A percentile compares a stretch with the other conserved stretches of the same genome.
Evolutionary conservation across 2,113 vertebrate species (phyloP).

Genomic region (Carettochelys insculpta): DNA sequence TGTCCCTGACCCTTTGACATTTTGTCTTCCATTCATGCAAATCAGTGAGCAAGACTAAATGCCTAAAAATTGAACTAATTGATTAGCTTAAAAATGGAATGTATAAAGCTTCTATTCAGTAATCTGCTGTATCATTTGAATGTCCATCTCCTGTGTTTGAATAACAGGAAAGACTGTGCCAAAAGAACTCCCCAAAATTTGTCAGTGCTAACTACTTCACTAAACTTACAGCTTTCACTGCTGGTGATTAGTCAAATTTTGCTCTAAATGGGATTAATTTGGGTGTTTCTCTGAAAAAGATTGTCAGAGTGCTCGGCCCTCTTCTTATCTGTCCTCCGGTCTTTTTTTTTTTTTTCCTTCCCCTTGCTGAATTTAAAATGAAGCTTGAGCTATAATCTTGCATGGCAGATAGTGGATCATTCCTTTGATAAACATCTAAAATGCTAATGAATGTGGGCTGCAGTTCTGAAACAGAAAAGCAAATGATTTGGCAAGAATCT

Average conservation of each 20-base stretch:
- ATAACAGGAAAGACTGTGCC: conserved; percentile 35
- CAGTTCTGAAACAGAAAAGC: conserved; percentile 77
- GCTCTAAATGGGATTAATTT: conserved; percentile 82
- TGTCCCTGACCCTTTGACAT: not conserved
- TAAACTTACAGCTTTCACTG: conserved; percentile 71
- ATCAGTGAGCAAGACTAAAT: conserved; percentile 52
- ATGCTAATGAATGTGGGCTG: conserved; percentile 81
- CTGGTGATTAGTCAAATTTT: conserved; percentile 80
- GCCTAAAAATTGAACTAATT: conserved; percentile 20
- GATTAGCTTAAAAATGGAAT: not conserved
- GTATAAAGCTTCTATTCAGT: not conserved
- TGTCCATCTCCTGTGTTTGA: conserved; percentile 16
- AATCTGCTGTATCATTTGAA: conserved; percentile 2
- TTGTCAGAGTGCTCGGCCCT: conserved; percentile 71
- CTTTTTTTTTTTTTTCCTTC: conserved; percentile 59
- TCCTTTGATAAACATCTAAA: conserved; percentile 87
- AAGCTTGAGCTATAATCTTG: conserved; percentile 80
- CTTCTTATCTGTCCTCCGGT: conserved; percentile 73
- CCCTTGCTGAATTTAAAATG: conserved; percentile 81
- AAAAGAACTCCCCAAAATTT: conserved; percentile 54
- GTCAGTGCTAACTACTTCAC: conserved; percentile 65
- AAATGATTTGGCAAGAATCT: conserved; percentile 79
- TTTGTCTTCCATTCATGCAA: not conserved
- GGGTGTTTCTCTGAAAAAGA: conserved; percentile 73
- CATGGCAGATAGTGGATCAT: conserved; percentile 78